These are phyloP conservation scores for Palaemon carinicauda DNA, from an alignment of 1,140 invertebrate genomes.

Conservation along the genomic window DNA sequence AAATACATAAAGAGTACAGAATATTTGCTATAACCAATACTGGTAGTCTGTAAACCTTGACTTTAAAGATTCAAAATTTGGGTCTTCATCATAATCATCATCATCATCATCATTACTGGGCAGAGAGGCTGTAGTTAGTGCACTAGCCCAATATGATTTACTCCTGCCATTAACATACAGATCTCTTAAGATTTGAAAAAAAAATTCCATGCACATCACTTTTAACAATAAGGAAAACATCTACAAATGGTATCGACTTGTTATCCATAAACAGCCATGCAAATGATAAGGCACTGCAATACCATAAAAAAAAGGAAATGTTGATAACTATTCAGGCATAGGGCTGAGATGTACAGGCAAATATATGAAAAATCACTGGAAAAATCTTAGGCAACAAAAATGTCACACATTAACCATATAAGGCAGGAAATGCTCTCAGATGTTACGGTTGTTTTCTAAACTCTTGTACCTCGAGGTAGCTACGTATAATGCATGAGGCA, in stretches of 20 bases:
- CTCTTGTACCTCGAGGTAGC: not conserved
- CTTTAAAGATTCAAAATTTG: constrained; percentile 30
- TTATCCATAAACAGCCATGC: not conserved
- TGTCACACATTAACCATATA: constrained; percentile 10
- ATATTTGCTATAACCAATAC: too few species aligned
- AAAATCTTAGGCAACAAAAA: too few species aligned
- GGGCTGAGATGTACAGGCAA: not conserved
- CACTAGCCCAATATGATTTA: not conserved
- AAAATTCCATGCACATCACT: not conserved
- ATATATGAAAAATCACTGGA: not conserved
- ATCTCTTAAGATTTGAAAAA: not conserved
- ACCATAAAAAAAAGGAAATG: not conserved
- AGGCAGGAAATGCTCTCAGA: constrained; percentile 53
- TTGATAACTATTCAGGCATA: not conserved
- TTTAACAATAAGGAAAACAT: not conserved
- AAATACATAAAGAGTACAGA: too few species aligned
- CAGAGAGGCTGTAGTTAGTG: constrained; percentile 3
- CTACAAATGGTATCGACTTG: not conserved
- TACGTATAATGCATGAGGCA: not conserved
- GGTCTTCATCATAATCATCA: constrained; percentile 6
- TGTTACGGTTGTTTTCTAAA: constrained; percentile 9
- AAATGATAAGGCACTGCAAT: too few species aligned
- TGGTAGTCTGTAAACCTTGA: too few species aligned
- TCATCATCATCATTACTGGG: too few species aligned
- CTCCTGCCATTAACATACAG: constrained; percentile 10